Percentiles rank a stretch among this genome's conserved stretches.
These are phyloP conservation scores for Caranx melampygus DNA, from an alignment of 2,113 vertebrate genomes.

Conservation along the genomic window DNA sequence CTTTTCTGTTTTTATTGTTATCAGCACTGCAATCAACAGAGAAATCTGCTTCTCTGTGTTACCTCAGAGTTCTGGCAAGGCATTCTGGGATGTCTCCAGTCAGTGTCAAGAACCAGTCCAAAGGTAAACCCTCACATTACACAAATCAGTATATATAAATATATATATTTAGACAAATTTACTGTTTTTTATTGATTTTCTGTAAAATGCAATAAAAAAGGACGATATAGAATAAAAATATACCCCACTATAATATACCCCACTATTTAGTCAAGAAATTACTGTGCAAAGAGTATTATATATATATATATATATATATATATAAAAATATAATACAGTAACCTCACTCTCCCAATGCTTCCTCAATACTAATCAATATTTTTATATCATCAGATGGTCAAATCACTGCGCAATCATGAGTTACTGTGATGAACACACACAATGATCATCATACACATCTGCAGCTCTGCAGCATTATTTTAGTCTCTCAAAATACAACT, in stretches of 20 bases:
- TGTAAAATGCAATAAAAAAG: too few species aligned
- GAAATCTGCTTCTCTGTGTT: constrained; percentile 19
- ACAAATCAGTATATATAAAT: too few species aligned
- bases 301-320: too few species aligned
- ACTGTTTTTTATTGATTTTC: too few species aligned
- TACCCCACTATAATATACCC: too few species aligned
- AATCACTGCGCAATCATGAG: neutral
- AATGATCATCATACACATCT: neutral
- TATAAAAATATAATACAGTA: too few species aligned
- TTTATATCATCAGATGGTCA: neutral
- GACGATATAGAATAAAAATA: too few species aligned
- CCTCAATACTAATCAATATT: neutral
- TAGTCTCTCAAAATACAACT: too few species aligned
- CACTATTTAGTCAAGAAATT: too few species aligned
- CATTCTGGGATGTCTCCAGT: neutral
- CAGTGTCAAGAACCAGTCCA: neutral
- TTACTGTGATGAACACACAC: neutral
- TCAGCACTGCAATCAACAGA: constrained; percentile 1
- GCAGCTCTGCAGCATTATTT: neutral
- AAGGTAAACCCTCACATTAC: neutral
- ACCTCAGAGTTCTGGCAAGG: neutral
- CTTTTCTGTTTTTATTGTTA: constrained; percentile 20
- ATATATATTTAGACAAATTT: too few species aligned
- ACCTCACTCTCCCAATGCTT: too few species aligned
- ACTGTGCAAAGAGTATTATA: too few species aligned